phyloP scores from a whole-genome alignment of 2,888 invertebrate genomes.

The Rhagium mordax region DNA sequence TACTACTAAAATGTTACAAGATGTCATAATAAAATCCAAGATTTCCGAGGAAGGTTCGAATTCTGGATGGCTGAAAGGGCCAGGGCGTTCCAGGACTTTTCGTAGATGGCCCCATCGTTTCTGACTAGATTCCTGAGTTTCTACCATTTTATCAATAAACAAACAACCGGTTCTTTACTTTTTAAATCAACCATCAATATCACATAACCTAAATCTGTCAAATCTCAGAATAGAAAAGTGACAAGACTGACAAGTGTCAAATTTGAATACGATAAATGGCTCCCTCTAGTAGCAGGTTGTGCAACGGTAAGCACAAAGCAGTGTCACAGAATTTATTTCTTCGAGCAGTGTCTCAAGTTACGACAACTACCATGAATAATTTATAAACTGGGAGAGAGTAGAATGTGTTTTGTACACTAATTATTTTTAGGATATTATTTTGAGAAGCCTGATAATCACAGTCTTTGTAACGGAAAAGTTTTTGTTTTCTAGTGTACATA shows the following conservation, averaged over 20 bases:
- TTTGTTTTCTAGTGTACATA: too few species aligned
- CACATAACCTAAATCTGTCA: slow-evolving; percentile 11
- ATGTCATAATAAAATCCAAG: slow-evolving; percentile 86
- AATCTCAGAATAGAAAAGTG: too few species aligned
- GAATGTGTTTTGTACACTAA: too few species aligned
- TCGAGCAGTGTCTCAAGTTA: neutral
- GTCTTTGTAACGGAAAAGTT: too few species aligned
- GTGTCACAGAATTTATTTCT: too few species aligned
- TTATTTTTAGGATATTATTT: too few species aligned
- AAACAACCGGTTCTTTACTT: neutral
- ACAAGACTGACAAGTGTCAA: too few species aligned
- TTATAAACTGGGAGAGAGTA: too few species aligned
- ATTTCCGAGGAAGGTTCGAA: slow-evolving; percentile 91
- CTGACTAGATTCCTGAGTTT: slow-evolving; percentile 64
- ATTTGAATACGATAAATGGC: neutral
- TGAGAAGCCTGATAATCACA: too few species aligned
- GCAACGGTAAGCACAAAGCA: too few species aligned
- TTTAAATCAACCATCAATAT: neutral
- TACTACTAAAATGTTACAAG: slow-evolving; percentile 86
- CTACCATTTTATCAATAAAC: slow-evolving; percentile 47
- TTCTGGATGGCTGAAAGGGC: slow-evolving; percentile 94
- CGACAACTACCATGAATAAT: too few species aligned
- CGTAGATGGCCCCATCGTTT: slow-evolving; percentile 88
- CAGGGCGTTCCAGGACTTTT: slow-evolving; percentile 90
- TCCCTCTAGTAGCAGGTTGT: neutral